Evolutionary conservation across 2,888 invertebrate species (phyloP).

Genomic region (Liposcelis brunnea): DNA sequence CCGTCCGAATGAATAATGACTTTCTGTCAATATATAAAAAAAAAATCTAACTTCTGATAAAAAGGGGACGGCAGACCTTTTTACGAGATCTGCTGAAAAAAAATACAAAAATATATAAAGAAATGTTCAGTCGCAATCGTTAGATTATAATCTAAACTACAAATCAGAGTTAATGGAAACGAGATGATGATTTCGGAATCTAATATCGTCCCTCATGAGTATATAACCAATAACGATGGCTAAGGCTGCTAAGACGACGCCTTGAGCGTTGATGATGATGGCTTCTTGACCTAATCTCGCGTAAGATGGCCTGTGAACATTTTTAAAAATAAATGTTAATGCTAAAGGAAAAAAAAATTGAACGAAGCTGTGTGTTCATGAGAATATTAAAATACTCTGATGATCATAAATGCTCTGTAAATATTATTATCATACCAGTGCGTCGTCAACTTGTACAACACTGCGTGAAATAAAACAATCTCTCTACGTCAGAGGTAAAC

Average conservation of each 20-base stretch:
- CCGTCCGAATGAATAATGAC: too few relatives aligned
- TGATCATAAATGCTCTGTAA: background rate
- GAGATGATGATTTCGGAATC: constrained; percentile 31
- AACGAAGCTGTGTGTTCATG: too few relatives aligned
- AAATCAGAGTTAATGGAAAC: constrained; percentile 27
- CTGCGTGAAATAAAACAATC: too few relatives aligned
- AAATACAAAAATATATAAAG: too few relatives aligned
- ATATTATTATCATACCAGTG: background rate
- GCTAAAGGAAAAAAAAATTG: background rate
- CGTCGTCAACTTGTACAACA: too few relatives aligned
- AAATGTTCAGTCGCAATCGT: too few relatives aligned
- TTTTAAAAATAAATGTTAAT: background rate
- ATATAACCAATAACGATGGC: constrained; percentile 48
- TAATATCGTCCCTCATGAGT: constrained; percentile 40
- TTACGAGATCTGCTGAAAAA: too few relatives aligned
- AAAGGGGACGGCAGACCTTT: too few relatives aligned
- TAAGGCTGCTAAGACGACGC: constrained; percentile 43
- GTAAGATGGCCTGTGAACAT: constrained; percentile 1
- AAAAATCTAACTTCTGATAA: too few relatives aligned
- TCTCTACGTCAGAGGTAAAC: too few relatives aligned
- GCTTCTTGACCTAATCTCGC: constrained; percentile 28
- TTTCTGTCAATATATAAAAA: too few relatives aligned
- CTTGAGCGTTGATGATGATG: constrained; percentile 50
- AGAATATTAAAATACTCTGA: constrained; percentile 7
- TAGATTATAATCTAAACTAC: background rate